Percentiles rank a stretch among this genome's conserved stretches.
Evolutionary conservation across 1,140 invertebrate species (phyloP).

Genomic region (Physella acuta): DNA sequence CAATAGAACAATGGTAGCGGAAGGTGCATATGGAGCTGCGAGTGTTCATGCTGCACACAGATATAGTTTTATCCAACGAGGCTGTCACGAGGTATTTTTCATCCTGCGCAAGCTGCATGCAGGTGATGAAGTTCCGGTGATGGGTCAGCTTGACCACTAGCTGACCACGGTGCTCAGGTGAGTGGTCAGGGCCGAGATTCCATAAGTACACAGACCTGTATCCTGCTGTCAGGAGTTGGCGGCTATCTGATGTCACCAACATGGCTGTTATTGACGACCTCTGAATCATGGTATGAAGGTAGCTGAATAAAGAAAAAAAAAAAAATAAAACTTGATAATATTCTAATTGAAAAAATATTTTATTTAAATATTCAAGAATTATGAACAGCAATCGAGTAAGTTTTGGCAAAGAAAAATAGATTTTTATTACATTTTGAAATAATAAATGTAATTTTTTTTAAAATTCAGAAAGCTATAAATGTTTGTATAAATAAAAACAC

Average conservation of each 20-base stretch:
- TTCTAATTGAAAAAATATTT: too few species aligned
- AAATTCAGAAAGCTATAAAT: too few species aligned
- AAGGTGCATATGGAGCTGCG: neutral
- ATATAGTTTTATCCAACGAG: constrained; percentile 8
- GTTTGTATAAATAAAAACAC: too few species aligned
- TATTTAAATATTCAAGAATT: too few species aligned
- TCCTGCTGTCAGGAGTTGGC: neutral
- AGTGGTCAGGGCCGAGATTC: neutral
- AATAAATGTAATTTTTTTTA: too few species aligned
- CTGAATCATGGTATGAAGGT: constrained; percentile 18
- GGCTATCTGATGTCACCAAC: constrained; percentile 4
- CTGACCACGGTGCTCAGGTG: neutral
- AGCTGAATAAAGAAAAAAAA: neutral
- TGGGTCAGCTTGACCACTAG: constrained; percentile 13
- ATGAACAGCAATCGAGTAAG: too few species aligned
- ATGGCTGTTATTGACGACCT: constrained; percentile 4
- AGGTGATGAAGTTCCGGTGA: constrained; percentile 9
- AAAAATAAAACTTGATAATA: neutral
- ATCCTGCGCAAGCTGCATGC: neutral
- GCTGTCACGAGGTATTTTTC: constrained; percentile 1
- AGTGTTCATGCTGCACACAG: constrained; percentile 9
- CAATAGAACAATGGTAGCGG: neutral
- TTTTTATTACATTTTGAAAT: too few species aligned
- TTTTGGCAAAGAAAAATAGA: too few species aligned
- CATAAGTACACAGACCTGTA: constrained; percentile 8